phyloP scores from a whole-genome alignment of 1,140 invertebrate genomes.

The Microplitis demolitor region DNA sequence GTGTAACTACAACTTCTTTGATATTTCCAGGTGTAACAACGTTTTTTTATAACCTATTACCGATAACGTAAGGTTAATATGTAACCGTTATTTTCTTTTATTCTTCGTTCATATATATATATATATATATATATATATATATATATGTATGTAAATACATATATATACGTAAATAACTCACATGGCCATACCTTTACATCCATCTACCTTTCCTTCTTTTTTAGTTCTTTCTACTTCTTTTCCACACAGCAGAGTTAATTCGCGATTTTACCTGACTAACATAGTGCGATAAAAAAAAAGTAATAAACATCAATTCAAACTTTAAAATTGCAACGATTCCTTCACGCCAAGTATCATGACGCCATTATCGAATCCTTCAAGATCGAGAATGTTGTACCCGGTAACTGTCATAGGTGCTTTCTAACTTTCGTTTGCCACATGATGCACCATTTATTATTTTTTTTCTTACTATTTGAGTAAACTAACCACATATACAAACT shows the following conservation, averaged over 20 bases:
- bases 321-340: constrained; percentile 15
- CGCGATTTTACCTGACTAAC: constrained; percentile 8
- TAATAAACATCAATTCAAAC: background rate
- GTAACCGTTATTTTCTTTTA: constrained; percentile 26
- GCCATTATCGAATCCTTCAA: background rate
- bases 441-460: constrained; percentile 12
- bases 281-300: background rate
- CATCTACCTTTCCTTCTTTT: too few species aligned
- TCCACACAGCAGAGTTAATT: background rate
- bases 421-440: background rate
- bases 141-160: too few species aligned
- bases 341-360: background rate
- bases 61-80: constrained; percentile 18
- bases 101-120: constrained; percentile 7
- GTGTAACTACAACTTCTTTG: background rate
- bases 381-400: background rate
- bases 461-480: background rate
- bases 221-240: background rate
- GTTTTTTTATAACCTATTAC: constrained; percentile 1
- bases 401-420: background rate
- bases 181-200: background rate
- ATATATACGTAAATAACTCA: too few species aligned
- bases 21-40: constrained; percentile 21
- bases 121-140: background rate
- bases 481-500: background rate